Conservation (phyloP, 1,140 invertebrate genomes). For the Bradysia coprophila region DNA sequence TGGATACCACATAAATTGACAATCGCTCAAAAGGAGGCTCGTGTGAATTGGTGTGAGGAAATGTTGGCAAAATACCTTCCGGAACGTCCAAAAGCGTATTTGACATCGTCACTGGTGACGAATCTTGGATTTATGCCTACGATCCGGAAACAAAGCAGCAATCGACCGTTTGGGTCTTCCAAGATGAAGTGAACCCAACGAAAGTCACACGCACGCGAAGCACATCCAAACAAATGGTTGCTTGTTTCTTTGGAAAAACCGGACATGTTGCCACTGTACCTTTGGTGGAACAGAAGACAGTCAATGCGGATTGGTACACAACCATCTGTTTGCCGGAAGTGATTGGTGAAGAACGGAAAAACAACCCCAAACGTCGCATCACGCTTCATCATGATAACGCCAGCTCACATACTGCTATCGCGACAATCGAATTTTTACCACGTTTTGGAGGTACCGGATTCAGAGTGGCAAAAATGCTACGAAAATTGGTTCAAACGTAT, state of each 20-base stretch:
- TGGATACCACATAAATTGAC: slow-evolving; percentile 17
- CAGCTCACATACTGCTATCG: slow-evolving; percentile 7
- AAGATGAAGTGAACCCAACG: slow-evolving; percentile 17
- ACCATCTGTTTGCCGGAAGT: slow-evolving; percentile 13
- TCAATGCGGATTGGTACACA: slow-evolving; percentile 12
- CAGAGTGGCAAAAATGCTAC: slow-evolving; percentile 15
- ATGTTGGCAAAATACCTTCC: background rate
- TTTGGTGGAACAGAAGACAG: slow-evolving; percentile 10
- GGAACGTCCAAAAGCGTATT: slow-evolving; percentile 11
- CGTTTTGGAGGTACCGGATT: slow-evolving; percentile 14
- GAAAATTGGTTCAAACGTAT: slow-evolving; percentile 9
- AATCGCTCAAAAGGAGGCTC: slow-evolving; percentile 12
- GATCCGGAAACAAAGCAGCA: slow-evolving; percentile 19
- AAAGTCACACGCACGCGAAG: slow-evolving; percentile 15
- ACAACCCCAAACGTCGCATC: slow-evolving; percentile 8
- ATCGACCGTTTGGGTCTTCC: slow-evolving; percentile 19
- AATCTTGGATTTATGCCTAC: slow-evolving; percentile 23
- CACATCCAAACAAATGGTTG: slow-evolving; percentile 13
- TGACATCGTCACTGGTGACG: slow-evolving; percentile 17
- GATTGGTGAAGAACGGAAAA: slow-evolving; percentile 7
- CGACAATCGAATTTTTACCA: slow-evolving; percentile 11
- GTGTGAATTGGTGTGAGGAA: background rate
- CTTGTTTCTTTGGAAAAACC: slow-evolving; percentile 10
- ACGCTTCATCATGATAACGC: slow-evolving; percentile 14
- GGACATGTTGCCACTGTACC: slow-evolving; percentile 9